Conservation (phyloP, 2,888 invertebrate genomes). For the Leucophora obtusa region DNA sequence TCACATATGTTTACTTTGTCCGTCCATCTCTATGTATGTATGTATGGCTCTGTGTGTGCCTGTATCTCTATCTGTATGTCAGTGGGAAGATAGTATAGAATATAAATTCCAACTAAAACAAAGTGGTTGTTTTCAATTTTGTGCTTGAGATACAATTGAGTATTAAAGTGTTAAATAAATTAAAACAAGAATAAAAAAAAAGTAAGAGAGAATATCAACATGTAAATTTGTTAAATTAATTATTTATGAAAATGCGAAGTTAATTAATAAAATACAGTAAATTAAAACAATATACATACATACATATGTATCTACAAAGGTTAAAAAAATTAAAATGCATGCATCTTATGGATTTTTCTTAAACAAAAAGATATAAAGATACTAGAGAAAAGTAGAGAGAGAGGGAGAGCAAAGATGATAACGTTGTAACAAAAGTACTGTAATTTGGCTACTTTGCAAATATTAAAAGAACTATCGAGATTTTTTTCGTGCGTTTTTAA, state of each 20-base stretch:
- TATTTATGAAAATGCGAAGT: neutral
- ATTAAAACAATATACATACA: neutral
- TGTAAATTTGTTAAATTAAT: neutral
- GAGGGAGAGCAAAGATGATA: neutral
- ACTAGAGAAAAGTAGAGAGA: neutral
- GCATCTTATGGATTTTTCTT: neutral
- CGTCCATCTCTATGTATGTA: neutral
- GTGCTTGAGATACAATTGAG: conserved; percentile 35
- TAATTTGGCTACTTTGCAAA: neutral
- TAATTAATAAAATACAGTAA: neutral
- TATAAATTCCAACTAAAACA: conserved; percentile 26
- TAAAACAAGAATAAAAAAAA: neutral
- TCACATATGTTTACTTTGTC: neutral
- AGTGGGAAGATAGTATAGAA: neutral
- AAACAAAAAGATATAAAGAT: neutral
- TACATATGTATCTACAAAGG: too few relatives aligned
- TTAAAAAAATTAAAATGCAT: neutral
- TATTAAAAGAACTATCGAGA: too few relatives aligned
- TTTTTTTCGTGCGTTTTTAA: too few relatives aligned
- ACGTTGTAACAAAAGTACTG: neutral
- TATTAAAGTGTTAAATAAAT: conserved; percentile 28
- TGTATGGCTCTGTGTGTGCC: neutral
- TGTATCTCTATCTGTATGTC: neutral
- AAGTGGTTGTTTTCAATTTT: conserved; percentile 58
- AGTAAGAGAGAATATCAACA: neutral